phyloP scores from a whole-genome alignment of 2,888 invertebrate species.

The Eumerus sabulonum region DNA sequence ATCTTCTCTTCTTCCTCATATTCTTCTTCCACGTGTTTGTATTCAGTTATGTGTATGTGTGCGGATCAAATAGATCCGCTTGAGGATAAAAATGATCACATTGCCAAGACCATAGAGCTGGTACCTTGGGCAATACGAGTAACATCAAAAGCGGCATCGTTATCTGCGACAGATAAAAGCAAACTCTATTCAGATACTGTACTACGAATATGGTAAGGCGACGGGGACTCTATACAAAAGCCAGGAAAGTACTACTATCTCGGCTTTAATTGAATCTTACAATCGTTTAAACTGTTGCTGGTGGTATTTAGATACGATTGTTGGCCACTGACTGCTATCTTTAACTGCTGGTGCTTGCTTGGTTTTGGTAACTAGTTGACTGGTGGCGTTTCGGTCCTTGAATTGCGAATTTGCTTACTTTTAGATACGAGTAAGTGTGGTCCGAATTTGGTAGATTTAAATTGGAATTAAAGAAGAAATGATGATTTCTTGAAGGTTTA shows the following conservation, averaged over 20 bases:
- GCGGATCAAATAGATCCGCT: conserved; percentile 67
- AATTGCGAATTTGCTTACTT: conserved; percentile 22
- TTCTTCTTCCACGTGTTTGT: not conserved
- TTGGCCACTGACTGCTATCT: not conserved
- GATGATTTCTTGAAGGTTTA: too few relatives aligned
- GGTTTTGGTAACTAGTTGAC: not conserved
- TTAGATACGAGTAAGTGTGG: too few relatives aligned
- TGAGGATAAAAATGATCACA: conserved; percentile 66
- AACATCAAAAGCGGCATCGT: conserved; percentile 69
- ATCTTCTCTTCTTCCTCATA: conserved; percentile 31
- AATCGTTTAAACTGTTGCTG: conserved; percentile 46
- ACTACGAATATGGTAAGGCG: conserved; percentile 64
- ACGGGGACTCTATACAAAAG: conserved; percentile 20
- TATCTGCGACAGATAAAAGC: conserved; percentile 68
- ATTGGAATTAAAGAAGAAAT: too few relatives aligned
- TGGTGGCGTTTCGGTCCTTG: conserved; percentile 40
- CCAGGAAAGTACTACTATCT: conserved; percentile 34
- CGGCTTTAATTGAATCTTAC: conserved; percentile 63
- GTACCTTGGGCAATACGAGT: conserved; percentile 43
- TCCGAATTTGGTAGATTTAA: not conserved
- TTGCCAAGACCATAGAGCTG: conserved; percentile 58
- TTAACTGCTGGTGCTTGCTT: too few relatives aligned
- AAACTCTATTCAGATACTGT: conserved; percentile 66
- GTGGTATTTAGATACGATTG: conserved; percentile 7
- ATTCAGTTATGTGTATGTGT: conserved; percentile 30